Base-by-base conservation (phyloP, 1,140 invertebrate species). In the Magallana gigas region DNA sequence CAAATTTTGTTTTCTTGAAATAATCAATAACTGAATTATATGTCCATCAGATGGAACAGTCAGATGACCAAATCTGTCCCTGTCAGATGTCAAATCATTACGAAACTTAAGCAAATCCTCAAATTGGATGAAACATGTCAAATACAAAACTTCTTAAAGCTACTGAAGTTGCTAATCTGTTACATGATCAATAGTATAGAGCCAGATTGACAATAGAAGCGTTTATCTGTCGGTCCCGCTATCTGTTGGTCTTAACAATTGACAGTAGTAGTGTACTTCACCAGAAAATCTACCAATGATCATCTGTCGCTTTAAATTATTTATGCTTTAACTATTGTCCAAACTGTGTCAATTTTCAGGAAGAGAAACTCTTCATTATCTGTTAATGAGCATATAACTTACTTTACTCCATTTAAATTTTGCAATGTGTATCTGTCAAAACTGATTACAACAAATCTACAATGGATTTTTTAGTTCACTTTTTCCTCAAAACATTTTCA, bases 91-190 rank as follows among this genome's bases (percentile, higher is more conserved):
- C 8, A 76, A 29, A 18, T 29, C 23, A 76, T 76, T 76, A 76
- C 29, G 9, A 29, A 76, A 29, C 68, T 8, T 29, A 8, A 48
- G 23, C 14, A 48, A 7, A 29, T 48, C 8, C 18, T 29, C 12
- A 29, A 11, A 29, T 8, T 76, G 23, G 23, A 76, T 76, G 68
- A 23, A 76, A 76, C 68, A 36, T 29, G 23, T 76, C 68, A 76
- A 76, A 36, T 76, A 76, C 68, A 76, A 76, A 71, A 76, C 68
- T 76, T 76, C 68, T 76, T 29, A 76, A 76, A 76, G 68, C 12
- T 29, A 29, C 60, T 62, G 60, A 62, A 62, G 14, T 62, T 76
- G 68, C 68, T 76, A 76, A 76, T 76, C 68, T 76, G 68, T 76
- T 76, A 12, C 68, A 36, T 23, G 23, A 76, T 76, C 68, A 76